phyloP scores from a whole-genome alignment of 2,797 vertebrate species.

The Manis javanica region DNA sequence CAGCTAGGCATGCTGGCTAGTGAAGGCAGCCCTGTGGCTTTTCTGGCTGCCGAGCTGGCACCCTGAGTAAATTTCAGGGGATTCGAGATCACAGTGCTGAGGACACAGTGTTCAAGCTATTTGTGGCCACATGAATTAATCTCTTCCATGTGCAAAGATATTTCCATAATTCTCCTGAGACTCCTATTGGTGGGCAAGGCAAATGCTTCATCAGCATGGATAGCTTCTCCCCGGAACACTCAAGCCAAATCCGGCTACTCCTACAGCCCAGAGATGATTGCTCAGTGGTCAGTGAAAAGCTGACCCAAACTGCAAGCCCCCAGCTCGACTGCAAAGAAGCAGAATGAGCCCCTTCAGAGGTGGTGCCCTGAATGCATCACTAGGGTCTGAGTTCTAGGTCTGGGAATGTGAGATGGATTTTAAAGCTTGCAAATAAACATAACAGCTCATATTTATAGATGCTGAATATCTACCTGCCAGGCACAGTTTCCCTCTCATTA shows the following conservation, averaged over 20 bases:
- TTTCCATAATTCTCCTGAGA: constrained; percentile 79
- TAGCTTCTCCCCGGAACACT: constrained; percentile 48
- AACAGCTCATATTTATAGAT: background rate
- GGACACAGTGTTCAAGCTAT: constrained; percentile 82
- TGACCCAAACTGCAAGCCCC: constrained; percentile 10
- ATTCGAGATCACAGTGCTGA: constrained; percentile 71
- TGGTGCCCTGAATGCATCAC: background rate
- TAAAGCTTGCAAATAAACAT: background rate
- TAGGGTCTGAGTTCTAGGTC: background rate
- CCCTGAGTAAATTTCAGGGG: constrained; percentile 71
- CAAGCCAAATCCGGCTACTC: constrained; percentile 45
- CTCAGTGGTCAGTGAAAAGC: constrained; percentile 51
- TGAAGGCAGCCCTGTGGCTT: constrained; percentile 78
- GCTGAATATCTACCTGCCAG: background rate
- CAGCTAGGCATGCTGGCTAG: background rate
- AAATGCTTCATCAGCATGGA: constrained; percentile 70
- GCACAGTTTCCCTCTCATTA: background rate
- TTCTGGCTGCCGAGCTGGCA: constrained; percentile 74
- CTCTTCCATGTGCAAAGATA: constrained; percentile 85
- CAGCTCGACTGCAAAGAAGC: background rate
- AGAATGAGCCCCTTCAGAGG: constrained; percentile 6
- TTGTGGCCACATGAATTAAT: constrained; percentile 83
- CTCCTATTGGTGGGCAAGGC: constrained; percentile 63
- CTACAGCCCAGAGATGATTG: constrained; percentile 16
- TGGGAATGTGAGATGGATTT: background rate